Conservation (phyloP, 2,797 vertebrate genomes). For the Pitangus sulphuratus region DNA sequence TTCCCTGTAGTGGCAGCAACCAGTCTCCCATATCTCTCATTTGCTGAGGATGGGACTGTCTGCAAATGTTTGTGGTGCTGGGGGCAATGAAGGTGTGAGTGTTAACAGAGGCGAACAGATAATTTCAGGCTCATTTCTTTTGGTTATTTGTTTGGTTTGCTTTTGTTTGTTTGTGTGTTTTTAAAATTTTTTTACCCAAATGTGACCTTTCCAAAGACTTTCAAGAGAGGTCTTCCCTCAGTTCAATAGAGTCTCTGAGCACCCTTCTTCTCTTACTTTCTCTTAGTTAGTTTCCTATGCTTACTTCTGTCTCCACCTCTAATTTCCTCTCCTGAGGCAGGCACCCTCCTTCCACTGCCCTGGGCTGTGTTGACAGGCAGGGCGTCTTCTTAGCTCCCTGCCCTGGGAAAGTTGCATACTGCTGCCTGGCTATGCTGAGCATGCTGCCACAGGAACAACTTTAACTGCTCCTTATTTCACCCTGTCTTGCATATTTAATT, state of each 20-base stretch:
- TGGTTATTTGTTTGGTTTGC: not conserved
- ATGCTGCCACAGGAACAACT: not conserved
- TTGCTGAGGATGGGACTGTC: not conserved
- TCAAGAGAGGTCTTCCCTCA: not conserved
- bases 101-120: not conserved
- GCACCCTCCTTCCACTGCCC: fast-evolving
- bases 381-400: fast-evolving
- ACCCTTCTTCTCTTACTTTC: not conserved
- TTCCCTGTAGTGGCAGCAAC: not conserved
- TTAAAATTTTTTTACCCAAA: not conserved
- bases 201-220: not conserved
- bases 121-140: not conserved
- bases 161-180: not conserved
- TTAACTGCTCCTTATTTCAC: not conserved
- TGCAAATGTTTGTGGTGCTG: not conserved
- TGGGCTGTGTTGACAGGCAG: fast-evolving
- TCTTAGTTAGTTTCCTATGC: not conserved
- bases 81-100: not conserved
- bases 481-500: not conserved
- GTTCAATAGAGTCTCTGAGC: not conserved
- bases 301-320: not conserved
- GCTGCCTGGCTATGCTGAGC: not conserved
- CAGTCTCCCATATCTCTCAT: not conserved
- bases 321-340: not conserved
- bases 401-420: fast-evolving